Conservation (phyloP, 2,888 invertebrate species). For the Vanessa cardui region DNA sequence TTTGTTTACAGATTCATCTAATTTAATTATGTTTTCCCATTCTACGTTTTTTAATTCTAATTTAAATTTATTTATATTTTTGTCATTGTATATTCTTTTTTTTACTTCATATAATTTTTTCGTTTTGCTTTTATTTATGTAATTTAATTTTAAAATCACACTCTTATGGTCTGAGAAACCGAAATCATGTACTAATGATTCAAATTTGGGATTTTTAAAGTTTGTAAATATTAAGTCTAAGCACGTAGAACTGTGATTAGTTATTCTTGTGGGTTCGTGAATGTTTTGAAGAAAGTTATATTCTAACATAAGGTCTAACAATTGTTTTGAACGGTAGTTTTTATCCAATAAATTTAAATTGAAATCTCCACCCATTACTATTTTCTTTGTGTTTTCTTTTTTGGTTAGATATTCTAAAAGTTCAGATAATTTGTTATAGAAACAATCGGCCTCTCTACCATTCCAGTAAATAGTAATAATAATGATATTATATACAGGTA, state of each 20-base stretch:
- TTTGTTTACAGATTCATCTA: conserved; percentile 28
- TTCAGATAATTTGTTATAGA: conserved; percentile 28
- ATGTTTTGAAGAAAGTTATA: conserved; percentile 36
- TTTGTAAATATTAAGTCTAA: conserved; percentile 39
- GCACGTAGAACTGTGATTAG: conserved; percentile 26
- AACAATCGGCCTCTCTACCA: conserved; percentile 30
- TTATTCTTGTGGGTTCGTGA: conserved; percentile 34
- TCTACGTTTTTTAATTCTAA: conserved; percentile 6
- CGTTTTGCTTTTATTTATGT: background rate
- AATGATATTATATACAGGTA: conserved; percentile 29
- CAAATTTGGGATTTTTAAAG: conserved; percentile 7
- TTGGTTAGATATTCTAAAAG: conserved; percentile 22
- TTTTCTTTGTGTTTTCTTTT: too few relatives aligned
- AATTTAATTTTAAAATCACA: background rate
- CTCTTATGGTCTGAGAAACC: conserved; percentile 9
- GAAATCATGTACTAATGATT: background rate
- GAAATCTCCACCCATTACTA: conserved; percentile 32
- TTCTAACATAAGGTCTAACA: conserved; percentile 14
- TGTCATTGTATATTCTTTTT: conserved; percentile 5
- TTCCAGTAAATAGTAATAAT: conserved; percentile 39
- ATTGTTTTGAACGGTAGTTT: conserved; percentile 12
- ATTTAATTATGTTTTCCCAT: conserved; percentile 16
- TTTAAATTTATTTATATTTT: conserved; percentile 32
- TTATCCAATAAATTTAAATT: conserved; percentile 28
- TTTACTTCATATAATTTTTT: conserved; percentile 6